These are phyloP conservation scores for Peromyscus eremicus DNA, from an alignment of 2,797 vertebrate genomes.

Conservation along the genomic window DNA sequence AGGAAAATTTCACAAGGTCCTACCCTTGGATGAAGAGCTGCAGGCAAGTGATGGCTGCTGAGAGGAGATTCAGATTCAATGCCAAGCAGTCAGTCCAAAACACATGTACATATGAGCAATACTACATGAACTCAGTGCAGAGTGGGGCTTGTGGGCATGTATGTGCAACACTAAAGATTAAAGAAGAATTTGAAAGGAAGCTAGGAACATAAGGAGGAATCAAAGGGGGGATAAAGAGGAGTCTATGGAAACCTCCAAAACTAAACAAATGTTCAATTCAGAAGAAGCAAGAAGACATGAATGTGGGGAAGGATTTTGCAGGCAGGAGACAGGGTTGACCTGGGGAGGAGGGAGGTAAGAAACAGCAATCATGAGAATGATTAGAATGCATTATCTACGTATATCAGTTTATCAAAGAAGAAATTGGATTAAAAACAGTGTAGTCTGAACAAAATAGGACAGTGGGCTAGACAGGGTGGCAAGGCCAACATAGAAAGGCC, in stretches of 20 bases:
- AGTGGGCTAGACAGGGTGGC: background rate
- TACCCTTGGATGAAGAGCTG: background rate
- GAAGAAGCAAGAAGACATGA: background rate
- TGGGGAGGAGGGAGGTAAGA: no score
- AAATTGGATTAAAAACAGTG: background rate
- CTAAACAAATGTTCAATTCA: background rate
- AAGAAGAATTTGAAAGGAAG: background rate
- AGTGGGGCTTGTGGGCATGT: background rate
- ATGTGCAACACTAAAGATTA: background rate
- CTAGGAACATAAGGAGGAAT: background rate
- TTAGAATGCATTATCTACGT: no score
- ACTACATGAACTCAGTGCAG: background rate
- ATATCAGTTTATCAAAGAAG: background rate
- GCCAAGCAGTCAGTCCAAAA: background rate
- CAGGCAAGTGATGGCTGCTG: background rate
- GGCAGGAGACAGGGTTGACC: background rate
- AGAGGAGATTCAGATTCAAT: background rate
- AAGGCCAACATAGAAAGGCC: background rate
- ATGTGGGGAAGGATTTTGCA: background rate
- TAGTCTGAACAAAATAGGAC: constrained; percentile 6
- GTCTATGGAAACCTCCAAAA: background rate
- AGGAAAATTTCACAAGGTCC: background rate
- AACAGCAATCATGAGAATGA: no score
- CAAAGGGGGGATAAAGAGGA: background rate
- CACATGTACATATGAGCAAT: background rate